A percentile compares a stretch with the other conserved stretches of the same genome.
Evolutionary conservation across 1,140 invertebrate genomes (phyloP).

Genomic region (Cyclina sinensis): DNA sequence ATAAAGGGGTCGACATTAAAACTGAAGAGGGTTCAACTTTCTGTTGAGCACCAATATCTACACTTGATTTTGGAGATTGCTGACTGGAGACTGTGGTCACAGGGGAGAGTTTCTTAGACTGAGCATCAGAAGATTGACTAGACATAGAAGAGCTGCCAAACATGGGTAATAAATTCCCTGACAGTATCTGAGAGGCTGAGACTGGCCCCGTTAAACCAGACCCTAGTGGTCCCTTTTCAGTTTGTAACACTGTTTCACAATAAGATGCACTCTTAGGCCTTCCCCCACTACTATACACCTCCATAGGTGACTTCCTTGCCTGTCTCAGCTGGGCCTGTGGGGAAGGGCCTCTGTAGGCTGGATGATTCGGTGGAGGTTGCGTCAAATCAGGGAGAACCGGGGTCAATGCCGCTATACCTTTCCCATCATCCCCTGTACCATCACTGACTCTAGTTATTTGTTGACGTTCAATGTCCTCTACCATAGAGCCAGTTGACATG

Average conservation of each 20-base stretch:
- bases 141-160: not conserved
- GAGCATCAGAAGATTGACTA: not conserved
- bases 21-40: slow-evolving; percentile 19
- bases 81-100: not conserved
- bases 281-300: not conserved
- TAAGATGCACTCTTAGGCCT: slow-evolving; percentile 35
- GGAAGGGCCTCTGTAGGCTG: slow-evolving; percentile 54
- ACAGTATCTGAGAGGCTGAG: slow-evolving; percentile 19
- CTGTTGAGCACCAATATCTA: not conserved
- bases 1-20: slow-evolving; percentile 25
- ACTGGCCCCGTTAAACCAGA: not conserved
- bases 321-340: slow-evolving; percentile 19
- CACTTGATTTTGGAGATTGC: not conserved
- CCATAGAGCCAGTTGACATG: slow-evolving; percentile 93
- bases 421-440: not conserved
- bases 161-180: slow-evolving; percentile 37
- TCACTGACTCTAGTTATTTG: slow-evolving; percentile 86
- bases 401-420: not conserved
- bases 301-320: slow-evolving; percentile 41
- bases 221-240: slow-evolving; percentile 11
- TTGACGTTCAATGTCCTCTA: slow-evolving; percentile 96
- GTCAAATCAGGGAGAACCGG: slow-evolving; percentile 50
- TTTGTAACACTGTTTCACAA: not conserved
- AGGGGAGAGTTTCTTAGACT: slow-evolving; percentile 14
- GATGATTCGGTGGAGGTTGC: slow-evolving; percentile 39